A percentile compares a stretch with the other conserved stretches of the same genome.
Evolutionary conservation across 2,113 vertebrate genomes (phyloP).

Genomic region (Amia ocellicauda): DNA sequence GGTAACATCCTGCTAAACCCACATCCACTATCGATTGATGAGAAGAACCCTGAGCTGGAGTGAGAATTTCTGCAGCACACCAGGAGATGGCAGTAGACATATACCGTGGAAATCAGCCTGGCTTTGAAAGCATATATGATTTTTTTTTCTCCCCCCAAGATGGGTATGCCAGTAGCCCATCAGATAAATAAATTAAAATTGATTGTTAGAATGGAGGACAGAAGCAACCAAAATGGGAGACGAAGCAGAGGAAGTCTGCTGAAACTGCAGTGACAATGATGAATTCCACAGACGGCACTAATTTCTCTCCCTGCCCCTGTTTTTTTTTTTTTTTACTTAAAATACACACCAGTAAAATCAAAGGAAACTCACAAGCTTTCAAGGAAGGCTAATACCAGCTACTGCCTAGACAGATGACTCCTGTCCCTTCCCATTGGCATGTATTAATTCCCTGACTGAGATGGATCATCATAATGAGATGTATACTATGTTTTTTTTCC

Average conservation of each 20-base stretch:
- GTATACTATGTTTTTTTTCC: not conserved
- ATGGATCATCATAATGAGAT: not conserved
- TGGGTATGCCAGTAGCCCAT: not conserved
- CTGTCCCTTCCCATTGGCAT: not conserved
- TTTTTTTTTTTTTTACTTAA: not conserved
- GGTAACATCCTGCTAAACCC: too few relatives aligned
- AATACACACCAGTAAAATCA: not conserved
- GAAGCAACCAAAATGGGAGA: not conserved
- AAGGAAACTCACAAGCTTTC: not conserved
- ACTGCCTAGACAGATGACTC: not conserved
- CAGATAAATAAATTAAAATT: too few relatives aligned
- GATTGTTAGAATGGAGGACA: too few relatives aligned
- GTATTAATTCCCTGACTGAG: conserved; percentile 3
- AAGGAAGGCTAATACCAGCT: not conserved
- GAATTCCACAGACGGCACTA: not conserved
- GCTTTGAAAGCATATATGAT: not conserved
- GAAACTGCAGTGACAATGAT: not conserved
- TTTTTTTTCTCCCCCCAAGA: not conserved
- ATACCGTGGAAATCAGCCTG: not conserved
- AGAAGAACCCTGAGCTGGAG: too few relatives aligned
- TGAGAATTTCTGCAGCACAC: not conserved
- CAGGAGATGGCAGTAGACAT: not conserved
- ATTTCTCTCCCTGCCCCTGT: not conserved
- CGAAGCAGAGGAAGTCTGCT: too few relatives aligned
- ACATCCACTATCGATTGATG: too few relatives aligned